Evolutionary conservation across 2,797 vertebrate species (phyloP).

Genomic region (Pangasius mekongensis): DNA sequence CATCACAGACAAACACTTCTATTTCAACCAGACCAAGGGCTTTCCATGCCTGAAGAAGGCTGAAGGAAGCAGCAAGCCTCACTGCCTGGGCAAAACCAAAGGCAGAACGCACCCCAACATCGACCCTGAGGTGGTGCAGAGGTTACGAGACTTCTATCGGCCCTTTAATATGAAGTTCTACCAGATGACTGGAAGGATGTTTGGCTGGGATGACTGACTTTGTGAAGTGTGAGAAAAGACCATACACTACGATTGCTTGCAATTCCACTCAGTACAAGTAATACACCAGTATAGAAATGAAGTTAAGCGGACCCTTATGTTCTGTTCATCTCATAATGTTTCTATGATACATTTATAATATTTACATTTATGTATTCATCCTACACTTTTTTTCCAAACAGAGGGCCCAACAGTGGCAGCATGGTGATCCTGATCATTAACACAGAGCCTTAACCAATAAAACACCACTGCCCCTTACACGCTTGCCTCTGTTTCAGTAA

Average conservation of each 20-base stretch:
- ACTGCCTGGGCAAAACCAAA: slow-evolving; percentile 87
- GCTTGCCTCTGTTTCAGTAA: not conserved
- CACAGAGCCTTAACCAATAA: not conserved
- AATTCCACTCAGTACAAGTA: not conserved
- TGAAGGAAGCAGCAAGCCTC: slow-evolving; percentile 84
- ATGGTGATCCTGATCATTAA: not conserved
- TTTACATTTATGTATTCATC: not conserved
- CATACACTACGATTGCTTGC: not conserved
- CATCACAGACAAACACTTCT: slow-evolving; percentile 87
- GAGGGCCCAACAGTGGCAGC: not conserved
- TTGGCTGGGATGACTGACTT: slow-evolving; percentile 74
- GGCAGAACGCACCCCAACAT: slow-evolving; percentile 79
- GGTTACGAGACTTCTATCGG: slow-evolving; percentile 71
- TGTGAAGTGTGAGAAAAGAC: not conserved
- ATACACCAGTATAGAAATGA: not conserved
- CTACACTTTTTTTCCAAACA: not conserved
- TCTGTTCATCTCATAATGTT: not conserved
- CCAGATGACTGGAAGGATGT: slow-evolving; percentile 78
- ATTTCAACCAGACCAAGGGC: slow-evolving; percentile 85
- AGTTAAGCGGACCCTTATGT: not conserved
- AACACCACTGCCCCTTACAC: not conserved
- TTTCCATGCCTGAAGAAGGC: slow-evolving; percentile 85
- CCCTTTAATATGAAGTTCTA: slow-evolving; percentile 78
- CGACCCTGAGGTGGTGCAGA: slow-evolving; percentile 67
- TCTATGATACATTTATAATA: not conserved